Evolutionary conservation across 2,888 invertebrate species (phyloP).

Genomic region (Ceraclea dissimilis): DNA sequence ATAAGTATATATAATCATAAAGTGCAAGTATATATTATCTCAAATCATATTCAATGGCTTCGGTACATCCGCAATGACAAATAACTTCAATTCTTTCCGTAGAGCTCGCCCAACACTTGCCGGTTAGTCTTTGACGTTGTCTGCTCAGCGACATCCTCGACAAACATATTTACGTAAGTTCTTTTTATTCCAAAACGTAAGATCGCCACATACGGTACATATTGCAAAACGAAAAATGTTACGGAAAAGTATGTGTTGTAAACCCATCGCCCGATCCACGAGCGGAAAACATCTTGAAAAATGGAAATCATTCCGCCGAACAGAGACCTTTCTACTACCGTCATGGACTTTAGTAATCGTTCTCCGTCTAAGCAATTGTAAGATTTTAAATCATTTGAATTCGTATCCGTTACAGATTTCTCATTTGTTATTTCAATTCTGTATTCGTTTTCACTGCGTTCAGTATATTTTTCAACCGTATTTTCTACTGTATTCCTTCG

Average conservation of each 20-base stretch:
- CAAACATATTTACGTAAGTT: conserved; percentile 19
- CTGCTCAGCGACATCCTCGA: conserved; percentile 20
- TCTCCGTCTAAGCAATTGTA: background rate
- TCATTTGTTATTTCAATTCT: no score
- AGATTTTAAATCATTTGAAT: no score
- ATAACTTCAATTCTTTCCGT: background rate
- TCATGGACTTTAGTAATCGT: background rate
- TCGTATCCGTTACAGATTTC: no score
- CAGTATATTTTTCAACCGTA: no score
- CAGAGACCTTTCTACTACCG: background rate
- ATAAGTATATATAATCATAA: no score
- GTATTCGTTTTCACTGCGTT: no score
- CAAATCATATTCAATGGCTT: no score
- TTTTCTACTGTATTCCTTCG: no score
- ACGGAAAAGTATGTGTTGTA: background rate
- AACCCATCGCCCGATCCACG: background rate
- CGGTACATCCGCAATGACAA: no score
- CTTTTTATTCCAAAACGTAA: background rate
- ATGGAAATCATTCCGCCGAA: background rate
- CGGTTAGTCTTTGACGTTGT: background rate
- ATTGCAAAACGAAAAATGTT: background rate
- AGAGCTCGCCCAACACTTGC: background rate
- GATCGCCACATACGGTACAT: background rate
- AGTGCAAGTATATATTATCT: no score
- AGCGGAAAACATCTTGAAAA: background rate